Evolutionary conservation across 2,888 invertebrate genomes (phyloP).

Genomic region (Coelinius sp.): DNA sequence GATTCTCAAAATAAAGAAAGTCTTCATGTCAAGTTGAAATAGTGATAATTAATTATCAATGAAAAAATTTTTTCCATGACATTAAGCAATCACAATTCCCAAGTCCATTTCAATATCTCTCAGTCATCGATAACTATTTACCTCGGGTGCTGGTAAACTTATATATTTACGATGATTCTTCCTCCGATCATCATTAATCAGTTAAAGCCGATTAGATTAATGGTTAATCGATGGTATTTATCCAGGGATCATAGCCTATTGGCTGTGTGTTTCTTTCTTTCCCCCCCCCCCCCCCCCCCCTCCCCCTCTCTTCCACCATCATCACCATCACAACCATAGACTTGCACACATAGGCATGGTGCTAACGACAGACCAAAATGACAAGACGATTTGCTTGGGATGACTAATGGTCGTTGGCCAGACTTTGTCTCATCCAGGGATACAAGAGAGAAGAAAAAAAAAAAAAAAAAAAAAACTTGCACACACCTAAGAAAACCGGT

Average conservation of each 20-base stretch:
- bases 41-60: background rate
- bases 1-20: background rate
- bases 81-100: background rate
- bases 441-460: background rate
- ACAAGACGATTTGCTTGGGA: constrained; percentile 58
- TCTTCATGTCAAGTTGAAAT: background rate
- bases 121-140: constrained; percentile 3
- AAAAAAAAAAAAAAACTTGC: no score
- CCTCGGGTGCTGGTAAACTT: background rate
- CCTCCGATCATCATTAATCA: constrained; percentile 15
- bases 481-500: constrained; percentile 34
- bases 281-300: background rate
- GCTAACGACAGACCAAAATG: constrained; percentile 50
- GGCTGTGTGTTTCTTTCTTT: background rate
- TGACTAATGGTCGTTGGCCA: constrained; percentile 55
- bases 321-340: constrained; percentile 35
- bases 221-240: constrained; percentile 23
- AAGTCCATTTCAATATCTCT: background rate
- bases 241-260: constrained; percentile 2
- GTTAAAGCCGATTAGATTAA: constrained; percentile 23
- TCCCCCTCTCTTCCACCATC: background rate
- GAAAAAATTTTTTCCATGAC: background rate
- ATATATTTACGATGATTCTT: constrained; percentile 18
- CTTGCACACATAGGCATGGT: constrained; percentile 37
- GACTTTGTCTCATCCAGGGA: constrained; percentile 18